Base-by-base conservation (phyloP, 2,888 invertebrate genomes). In the Cloeon dipterum region DNA sequence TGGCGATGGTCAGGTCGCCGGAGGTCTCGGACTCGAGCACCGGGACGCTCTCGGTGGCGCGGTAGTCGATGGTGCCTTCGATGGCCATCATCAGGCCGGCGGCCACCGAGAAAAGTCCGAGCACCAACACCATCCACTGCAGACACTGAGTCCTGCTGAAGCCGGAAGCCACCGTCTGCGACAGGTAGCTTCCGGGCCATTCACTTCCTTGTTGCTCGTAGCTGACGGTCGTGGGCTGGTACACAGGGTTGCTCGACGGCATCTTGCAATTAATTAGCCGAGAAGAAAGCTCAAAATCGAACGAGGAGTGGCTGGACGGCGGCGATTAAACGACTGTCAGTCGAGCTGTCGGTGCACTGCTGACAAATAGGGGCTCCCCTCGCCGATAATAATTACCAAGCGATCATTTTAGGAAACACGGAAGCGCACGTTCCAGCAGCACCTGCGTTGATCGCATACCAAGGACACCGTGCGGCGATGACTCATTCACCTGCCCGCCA, bases 191-290 rank as follows among this genome's bases (percentile, higher is more conserved):
- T n/a, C 29, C 16, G 3, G 50, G 50, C 10, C 49, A 45, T 52
- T 52, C 52, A 40, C 52, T 51, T 48, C 32, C 51, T 46, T 47
- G 58, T 51, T 43, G 59, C 53, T 75, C 75, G 52, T 75, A 76
- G 38, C 74, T 74, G 44, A 75, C 74, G 45, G 77, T 77, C 42
- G 77, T 77, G 13, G 77, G 76, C 54, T 76, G 76, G 57, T 77
- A 77, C 34, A 77, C 76, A 41, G 75, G 74, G 52, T 71, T 70
- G 43, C 59, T 61, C 39, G 68, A 64, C 45, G 73, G 71, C 73
- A 74, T 73, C 53, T 56, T 65, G n/a, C n/a, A n/a, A n/a, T n/a
- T n/a, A n/a, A n/a, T n/a, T n/a, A n/a, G n/a, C n/a, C n/a, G n/a
- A n/a, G n/a, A n/a, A n/a, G n/a, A n/a, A n/a, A n/a, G n/a, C n/a